A percentile compares a stretch with the other conserved stretches of the same genome.
These are phyloP conservation scores for Tenualosa ilisha DNA, from an alignment of 2,797 vertebrate species.

Conservation along the genomic window DNA sequence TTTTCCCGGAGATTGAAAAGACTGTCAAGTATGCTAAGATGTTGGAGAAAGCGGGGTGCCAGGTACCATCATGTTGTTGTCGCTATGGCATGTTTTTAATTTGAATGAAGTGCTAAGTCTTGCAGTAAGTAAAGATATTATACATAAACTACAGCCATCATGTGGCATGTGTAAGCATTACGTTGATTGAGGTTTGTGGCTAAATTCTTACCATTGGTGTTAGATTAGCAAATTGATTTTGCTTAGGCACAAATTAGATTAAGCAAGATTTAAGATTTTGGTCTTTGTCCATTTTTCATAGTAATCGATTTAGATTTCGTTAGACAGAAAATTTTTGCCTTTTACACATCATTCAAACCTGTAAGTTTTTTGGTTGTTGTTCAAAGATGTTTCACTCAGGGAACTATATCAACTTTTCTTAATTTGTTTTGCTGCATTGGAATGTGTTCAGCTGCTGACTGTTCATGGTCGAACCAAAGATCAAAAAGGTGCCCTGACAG, in stretches of 20 bases:
- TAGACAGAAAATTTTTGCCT: no score
- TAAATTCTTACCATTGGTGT: neutral
- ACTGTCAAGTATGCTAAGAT: conserved; percentile 92
- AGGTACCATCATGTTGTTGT: conserved; percentile 72
- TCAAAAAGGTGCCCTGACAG: conserved; percentile 89
- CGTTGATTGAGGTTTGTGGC: neutral
- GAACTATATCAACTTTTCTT: neutral
- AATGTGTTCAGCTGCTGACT: conserved; percentile 80
- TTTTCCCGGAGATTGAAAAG: conserved; percentile 91
- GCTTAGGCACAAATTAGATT: no score
- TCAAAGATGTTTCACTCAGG: neutral
- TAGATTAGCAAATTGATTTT: no score
- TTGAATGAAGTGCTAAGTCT: no score
- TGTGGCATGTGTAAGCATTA: no score
- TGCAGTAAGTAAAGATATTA: no score
- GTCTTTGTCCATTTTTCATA: no score
- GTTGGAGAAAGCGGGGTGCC: conserved; percentile 95
- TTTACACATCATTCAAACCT: no score
- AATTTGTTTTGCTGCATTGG: neutral
- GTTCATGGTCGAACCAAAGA: conserved; percentile 97
- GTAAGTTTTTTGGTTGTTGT: neutral
- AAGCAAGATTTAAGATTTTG: no score
- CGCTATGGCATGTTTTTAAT: neutral
- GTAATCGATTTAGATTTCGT: no score
- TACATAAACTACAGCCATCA: neutral